Evolutionary conservation across 2,888 invertebrate species (phyloP), one percentile per base, ranked within the genome.

Genomic region (Mycalesis mineus): DNA sequence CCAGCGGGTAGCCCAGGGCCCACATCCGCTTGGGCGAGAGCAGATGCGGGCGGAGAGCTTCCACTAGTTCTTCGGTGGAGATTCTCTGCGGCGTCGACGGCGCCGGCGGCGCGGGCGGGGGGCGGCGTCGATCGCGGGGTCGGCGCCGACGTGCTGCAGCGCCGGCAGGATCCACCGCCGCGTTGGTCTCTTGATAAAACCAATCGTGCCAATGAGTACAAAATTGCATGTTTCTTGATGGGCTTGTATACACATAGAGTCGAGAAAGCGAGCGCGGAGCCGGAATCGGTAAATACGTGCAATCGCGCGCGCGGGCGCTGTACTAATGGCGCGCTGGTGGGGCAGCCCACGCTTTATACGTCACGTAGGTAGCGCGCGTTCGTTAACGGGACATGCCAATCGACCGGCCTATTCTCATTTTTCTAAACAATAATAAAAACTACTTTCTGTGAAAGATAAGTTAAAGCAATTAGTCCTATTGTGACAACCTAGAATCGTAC

Each of bases 1-100:
- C 93, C 7, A 94, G 84, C 0, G 96, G 96, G 72, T 93, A 96
- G 1, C 96, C 95, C 63, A 93, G 88, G 9, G 91, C 90, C 66
- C 92, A 87, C 79, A 95, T 85, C 60, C 93, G 90, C 65, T 92
- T 91, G 7, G 88, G 87, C 22, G 91, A 91, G 49, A 95, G 86
- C 15, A 93, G 73, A 78, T 94, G 94, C 56, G 91, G 90, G 1
- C 90, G 90, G 48, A 96, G 80, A 42, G 92, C 88, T 49, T 85
- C 80, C 44, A 84, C 91, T 68, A 95, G 74, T 62, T 91, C 89
- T 15, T 80, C 81, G 68, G 93, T 92, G 48, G 92, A 90, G 68
- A 86, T 86, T 79, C 84, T 92, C 75, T 89, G 83, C 73, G 90
- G 77, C 70, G 80, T 83, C 67, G 69, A 72, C 69, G 72, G 70